These are phyloP conservation scores for Eutolmus rufibarbis DNA, from an alignment of 2,888 invertebrate species.

Conservation along the genomic window DNA sequence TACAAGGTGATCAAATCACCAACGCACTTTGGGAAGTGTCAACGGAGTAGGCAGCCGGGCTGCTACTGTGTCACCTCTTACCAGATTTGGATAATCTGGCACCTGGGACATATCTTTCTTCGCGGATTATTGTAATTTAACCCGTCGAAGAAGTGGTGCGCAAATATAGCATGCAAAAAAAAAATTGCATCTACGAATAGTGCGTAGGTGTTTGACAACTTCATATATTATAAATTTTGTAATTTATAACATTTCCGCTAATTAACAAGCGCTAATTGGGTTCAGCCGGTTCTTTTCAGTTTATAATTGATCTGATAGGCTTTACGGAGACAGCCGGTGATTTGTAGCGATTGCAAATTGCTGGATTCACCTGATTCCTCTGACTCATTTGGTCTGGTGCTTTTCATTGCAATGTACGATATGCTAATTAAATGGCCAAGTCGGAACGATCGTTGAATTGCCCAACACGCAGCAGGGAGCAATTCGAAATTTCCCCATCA, in stretches of 20 bases:
- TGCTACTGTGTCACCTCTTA: background rate
- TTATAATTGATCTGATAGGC: background rate
- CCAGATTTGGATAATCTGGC: slow-evolving; percentile 8
- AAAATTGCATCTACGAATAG: background rate
- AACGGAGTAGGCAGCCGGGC: background rate
- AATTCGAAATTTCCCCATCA: background rate
- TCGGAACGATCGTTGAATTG: background rate
- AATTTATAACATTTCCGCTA: background rate
- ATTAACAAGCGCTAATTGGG: background rate
- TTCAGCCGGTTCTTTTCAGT: background rate
- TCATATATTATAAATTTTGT: background rate
- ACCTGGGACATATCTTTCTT: background rate
- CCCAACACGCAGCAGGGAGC: background rate
- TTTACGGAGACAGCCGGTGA: background rate
- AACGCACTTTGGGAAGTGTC: background rate
- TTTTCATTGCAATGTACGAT: background rate
- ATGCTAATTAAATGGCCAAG: background rate
- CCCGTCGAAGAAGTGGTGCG: background rate
- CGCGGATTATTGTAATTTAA: background rate
- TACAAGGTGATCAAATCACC: slow-evolving; percentile 23
- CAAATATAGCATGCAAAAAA: background rate
- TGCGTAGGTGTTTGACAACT: background rate
- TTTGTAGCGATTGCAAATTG: background rate
- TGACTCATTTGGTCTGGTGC: background rate
- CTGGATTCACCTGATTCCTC: background rate